Percentiles rank a stretch among this genome's conserved stretches.
phyloP scores from a whole-genome alignment of 92 coral and sea anemone species.

The Epizoanthus rinbou region DNA sequence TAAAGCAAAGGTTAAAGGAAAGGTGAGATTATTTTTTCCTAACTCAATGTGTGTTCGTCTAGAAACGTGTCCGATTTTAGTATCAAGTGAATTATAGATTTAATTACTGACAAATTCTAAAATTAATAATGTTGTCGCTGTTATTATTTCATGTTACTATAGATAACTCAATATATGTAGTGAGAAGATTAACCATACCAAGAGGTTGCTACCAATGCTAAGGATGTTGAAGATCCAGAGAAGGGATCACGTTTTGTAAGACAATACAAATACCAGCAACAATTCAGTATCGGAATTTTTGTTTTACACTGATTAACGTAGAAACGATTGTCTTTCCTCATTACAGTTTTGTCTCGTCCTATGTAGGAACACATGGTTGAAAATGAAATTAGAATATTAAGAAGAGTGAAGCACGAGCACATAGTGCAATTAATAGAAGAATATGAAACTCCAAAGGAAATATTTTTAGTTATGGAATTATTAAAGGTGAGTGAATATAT shows the following conservation, averaged over 20 bases:
- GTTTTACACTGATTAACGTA: too few relatives aligned
- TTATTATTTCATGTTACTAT: too few relatives aligned
- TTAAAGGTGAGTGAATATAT: constrained; percentile 71
- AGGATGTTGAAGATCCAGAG: too few relatives aligned
- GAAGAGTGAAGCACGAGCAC: constrained; percentile 92
- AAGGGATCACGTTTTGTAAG: too few relatives aligned
- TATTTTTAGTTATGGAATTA: constrained; percentile 94
- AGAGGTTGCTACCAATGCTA: too few relatives aligned
- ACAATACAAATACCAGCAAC: too few relatives aligned
- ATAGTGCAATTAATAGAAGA: constrained; percentile 94
- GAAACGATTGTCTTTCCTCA: background rate
- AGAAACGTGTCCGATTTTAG: background rate
- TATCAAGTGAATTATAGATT: background rate
- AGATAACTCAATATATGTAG: too few relatives aligned
- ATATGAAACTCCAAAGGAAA: constrained; percentile 95
- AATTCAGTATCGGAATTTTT: too few relatives aligned
- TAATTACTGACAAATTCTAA: background rate
- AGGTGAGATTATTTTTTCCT: constrained; percentile 55
- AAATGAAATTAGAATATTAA: constrained; percentile 92
- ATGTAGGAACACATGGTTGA: constrained; percentile 96
- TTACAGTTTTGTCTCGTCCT: background rate
- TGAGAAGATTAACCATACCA: too few relatives aligned
- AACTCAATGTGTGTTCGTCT: background rate
- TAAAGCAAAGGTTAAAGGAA: constrained; percentile 96
- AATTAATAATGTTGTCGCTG: background rate